Evolutionary conservation across 2,113 vertebrate species (phyloP).

Genomic region (Limnothrissa miodon): DNA sequence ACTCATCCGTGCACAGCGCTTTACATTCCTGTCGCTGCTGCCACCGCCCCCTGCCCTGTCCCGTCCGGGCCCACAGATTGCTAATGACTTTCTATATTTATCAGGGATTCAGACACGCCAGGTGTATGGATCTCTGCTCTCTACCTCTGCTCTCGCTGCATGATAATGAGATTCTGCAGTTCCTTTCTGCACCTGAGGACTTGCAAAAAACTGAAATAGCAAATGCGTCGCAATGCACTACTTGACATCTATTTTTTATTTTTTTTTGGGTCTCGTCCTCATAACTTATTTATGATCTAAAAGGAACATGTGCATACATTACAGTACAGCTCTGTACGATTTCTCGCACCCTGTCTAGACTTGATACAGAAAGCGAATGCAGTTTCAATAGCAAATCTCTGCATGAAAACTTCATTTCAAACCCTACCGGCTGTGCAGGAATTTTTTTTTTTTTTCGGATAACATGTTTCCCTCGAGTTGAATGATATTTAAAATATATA

Average conservation of each 20-base stretch:
- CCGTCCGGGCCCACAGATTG: not conserved
- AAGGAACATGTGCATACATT: not conserved
- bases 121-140: constrained; percentile 1
- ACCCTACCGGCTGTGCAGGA: not conserved
- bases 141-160: not conserved
- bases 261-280: not conserved
- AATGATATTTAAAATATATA: not conserved
- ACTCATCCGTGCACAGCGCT: not conserved
- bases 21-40: not conserved
- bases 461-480: not conserved
- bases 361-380: not conserved
- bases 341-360: constrained; percentile 2
- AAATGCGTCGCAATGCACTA: not conserved
- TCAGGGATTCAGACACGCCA: not conserved
- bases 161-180: not conserved
- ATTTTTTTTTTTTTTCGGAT: not conserved
- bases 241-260: not conserved
- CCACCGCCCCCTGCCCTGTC: not conserved
- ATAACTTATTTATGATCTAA: constrained; percentile 7
- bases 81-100: constrained; percentile 20
- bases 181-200: not conserved
- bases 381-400: too few relatives aligned
- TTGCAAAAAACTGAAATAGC: constrained; percentile 1
- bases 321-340: not conserved
- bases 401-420: not conserved